Base-by-base conservation (phyloP, 2,888 invertebrate species). In the Macrophya annulata region DNA sequence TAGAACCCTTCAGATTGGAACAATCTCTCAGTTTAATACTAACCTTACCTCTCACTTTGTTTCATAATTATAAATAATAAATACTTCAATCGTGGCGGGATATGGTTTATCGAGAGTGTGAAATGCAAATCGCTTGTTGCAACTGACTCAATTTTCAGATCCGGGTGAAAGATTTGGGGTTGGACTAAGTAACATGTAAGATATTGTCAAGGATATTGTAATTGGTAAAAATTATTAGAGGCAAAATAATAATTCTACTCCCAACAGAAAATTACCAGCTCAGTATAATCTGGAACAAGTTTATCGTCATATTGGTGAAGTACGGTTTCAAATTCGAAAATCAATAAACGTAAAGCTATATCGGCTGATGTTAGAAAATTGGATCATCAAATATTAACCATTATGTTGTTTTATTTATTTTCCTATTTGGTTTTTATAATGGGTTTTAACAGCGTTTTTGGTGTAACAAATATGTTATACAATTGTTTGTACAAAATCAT, bases 381-480 rank as follows among this genome's bases (percentile, higher is more conserved):
- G 40, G n/a, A 43, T 45, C 21, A 74, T 12, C 10, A 9, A 10
- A 25, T 25, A 21, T 45, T 76, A 45, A 76, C 76, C 76, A 76
- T 76, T 76, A 51, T 51, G 12, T n/a, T 77, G 31, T 51, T 55
- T 77, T 55, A 77, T 77, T 77, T 9, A 55, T 37, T 25, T 77
- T 31, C n/a, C 17, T 77, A 51, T 77, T 37, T 25, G 5, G 37
- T 48, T 59, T 59, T 37, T 43, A 62, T 55, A 81, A 81, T 43
- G 15, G 43, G 43, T 81, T 62, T 55, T 21, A 77, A 81, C 21
- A 81, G 45, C 25, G n/a, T 65, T 81, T 62, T 77, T 65, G 8
- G 79, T 31, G 40, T 65, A 81, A 81, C 81, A 81, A 81, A 81
- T 81, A 65, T n/a, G 37, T 59, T 55, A 51, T 55, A 77, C 17